Evolutionary conservation across 2,113 vertebrate species (phyloP).

Genomic region (Sinocyclocheilus anshuiensis): DNA sequence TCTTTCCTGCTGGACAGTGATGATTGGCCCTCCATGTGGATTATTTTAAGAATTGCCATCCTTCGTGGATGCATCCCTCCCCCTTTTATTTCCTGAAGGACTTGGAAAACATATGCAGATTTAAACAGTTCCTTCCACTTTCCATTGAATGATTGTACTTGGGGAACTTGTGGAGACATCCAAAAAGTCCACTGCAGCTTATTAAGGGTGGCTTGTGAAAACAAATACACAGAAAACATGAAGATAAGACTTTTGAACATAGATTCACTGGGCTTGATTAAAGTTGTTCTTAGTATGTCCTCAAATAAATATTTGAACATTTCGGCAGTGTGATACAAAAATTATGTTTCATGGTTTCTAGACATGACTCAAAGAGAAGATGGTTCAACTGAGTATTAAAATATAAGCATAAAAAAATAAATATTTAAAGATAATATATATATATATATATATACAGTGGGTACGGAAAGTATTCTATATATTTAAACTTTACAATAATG

Average conservation of each 20-base stretch:
- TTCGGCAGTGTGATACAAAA: neutral
- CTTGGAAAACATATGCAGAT: slow-evolving; percentile 31
- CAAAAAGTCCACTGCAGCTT: slow-evolving; percentile 6
- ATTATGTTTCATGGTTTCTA: neutral
- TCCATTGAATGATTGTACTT: neutral
- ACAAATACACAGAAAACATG: slow-evolving; percentile 10
- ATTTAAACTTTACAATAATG: too few relatives aligned
- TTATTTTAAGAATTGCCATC: slow-evolving; percentile 15
- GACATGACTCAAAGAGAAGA: neutral
- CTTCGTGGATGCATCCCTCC: neutral
- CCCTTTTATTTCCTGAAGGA: slow-evolving; percentile 12
- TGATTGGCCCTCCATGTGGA: neutral
- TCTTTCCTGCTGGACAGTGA: neutral
- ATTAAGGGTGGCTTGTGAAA: neutral
- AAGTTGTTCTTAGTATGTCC: neutral
- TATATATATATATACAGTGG: too few relatives aligned
- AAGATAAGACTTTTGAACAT: neutral
- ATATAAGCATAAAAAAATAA: too few relatives aligned
- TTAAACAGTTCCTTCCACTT: slow-evolving; percentile 20
- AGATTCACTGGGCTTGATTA: neutral
- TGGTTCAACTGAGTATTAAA: too few relatives aligned
- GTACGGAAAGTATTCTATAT: too few relatives aligned
- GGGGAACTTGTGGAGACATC: slow-evolving; percentile 19
- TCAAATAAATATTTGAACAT: neutral
- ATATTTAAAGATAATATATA: too few relatives aligned